phyloP scores from a whole-genome alignment of 1,140 invertebrate genomes.

The Triops cancriformis region DNA sequence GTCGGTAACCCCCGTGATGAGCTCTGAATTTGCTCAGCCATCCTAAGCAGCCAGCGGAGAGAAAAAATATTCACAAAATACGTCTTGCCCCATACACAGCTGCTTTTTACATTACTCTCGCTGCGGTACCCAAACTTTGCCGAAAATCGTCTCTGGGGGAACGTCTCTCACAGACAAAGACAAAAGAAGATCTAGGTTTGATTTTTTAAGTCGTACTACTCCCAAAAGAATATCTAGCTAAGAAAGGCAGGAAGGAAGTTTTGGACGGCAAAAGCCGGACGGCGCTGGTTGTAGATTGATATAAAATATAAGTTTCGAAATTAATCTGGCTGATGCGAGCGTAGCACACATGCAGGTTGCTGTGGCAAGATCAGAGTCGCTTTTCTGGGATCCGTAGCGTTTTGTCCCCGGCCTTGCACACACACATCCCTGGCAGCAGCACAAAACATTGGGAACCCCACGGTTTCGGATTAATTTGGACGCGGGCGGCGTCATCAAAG shows the following conservation, averaged over 20 bases:
- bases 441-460: background rate
- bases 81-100: background rate
- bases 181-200: no score
- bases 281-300: background rate
- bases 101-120: background rate
- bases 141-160: background rate
- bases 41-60: background rate
- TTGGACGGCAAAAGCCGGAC: background rate
- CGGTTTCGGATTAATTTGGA: slow-evolving; percentile 5
- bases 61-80: background rate
- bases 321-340: background rate
- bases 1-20: slow-evolving; percentile 12
- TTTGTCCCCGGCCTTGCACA: background rate
- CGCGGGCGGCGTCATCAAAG: slow-evolving; percentile 7
- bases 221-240: no score
- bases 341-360: background rate
- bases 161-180: background rate
- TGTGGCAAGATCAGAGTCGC: background rate
- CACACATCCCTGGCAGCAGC: background rate
- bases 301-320: background rate
- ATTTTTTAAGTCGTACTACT: no score
- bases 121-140: background rate
- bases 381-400: background rate
- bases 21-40: slow-evolving; percentile 10
- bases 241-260: no score